Percentiles rank a stretch among this genome's conserved stretches.
These are phyloP conservation scores for Sus cebifrons DNA, from an alignment of 2,797 vertebrate genomes.

Conservation along the genomic window DNA sequence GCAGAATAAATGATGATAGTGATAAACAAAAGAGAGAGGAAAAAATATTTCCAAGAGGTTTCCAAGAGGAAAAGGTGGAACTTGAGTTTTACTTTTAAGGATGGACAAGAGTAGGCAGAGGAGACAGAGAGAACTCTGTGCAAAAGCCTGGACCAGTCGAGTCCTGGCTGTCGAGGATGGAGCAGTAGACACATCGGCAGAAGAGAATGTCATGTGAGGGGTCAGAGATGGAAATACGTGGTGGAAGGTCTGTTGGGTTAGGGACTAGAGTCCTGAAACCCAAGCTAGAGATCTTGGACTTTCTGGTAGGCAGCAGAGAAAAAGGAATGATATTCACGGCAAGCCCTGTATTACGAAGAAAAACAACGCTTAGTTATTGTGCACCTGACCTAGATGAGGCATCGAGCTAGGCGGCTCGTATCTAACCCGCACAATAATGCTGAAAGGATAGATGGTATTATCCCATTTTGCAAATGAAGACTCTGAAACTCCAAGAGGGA, in stretches of 20 bases:
- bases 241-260: not conserved
- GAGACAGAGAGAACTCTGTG: not conserved
- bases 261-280: not conserved
- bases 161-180: accelerated
- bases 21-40: not conserved
- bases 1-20: not conserved
- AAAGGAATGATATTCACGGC: not conserved
- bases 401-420: not conserved
- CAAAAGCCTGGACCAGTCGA: not conserved
- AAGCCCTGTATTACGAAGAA: not conserved
- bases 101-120: not conserved
- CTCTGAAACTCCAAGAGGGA: not conserved
- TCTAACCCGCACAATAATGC: not conserved
- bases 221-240: not conserved
- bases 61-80: not conserved
- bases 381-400: not conserved
- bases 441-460: not conserved
- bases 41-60: not conserved
- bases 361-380: not conserved
- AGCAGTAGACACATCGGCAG: accelerated
- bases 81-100: not conserved
- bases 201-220: not conserved
- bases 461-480: not conserved
- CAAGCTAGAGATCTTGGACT: not conserved
- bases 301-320: constrained; percentile 11